Conservation (phyloP, 2,797 vertebrate genomes). For the Mallotus villosus region DNA sequence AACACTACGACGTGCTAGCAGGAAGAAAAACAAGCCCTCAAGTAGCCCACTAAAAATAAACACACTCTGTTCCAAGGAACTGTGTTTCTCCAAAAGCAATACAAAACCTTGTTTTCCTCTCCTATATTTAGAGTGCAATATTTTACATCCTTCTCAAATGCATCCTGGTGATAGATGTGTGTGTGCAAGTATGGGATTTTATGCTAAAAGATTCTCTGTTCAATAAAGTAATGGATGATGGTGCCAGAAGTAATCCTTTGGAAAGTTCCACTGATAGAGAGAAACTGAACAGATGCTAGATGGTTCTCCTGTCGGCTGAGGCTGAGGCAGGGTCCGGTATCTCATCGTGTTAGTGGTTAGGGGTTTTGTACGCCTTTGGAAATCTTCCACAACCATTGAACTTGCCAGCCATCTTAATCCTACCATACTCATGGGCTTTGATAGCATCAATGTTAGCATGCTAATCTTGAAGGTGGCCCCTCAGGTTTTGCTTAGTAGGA, state of each 20-base stretch:
- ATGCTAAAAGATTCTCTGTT: no score
- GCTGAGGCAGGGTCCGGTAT: background rate
- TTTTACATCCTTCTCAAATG: conserved; percentile 2
- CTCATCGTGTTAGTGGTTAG: background rate
- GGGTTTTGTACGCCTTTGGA: background rate
- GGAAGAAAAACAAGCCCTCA: conserved; percentile 54
- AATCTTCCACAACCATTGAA: background rate
- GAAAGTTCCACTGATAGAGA: no score
- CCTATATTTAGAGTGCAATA: conserved; percentile 34
- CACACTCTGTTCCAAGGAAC: conserved; percentile 55
- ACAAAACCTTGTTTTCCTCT: conserved; percentile 24
- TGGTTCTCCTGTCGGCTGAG: background rate
- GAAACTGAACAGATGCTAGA: background rate
- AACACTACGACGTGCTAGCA: conserved; percentile 36
- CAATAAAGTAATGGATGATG: no score
- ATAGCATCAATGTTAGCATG: background rate
- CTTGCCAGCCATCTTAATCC: background rate
- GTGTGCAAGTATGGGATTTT: no score
- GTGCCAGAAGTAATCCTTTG: no score
- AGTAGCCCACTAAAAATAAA: conserved; percentile 50
- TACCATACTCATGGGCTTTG: background rate
- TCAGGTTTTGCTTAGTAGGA: conserved; percentile 22
- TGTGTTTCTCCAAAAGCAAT: conserved; percentile 30
- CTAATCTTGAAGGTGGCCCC: background rate
- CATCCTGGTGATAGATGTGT: conserved; percentile 24